Percentiles rank a stretch among this genome's conserved stretches.
Evolutionary conservation across 2,888 invertebrate genomes (phyloP).

Genomic region (Hyles lineata): DNA sequence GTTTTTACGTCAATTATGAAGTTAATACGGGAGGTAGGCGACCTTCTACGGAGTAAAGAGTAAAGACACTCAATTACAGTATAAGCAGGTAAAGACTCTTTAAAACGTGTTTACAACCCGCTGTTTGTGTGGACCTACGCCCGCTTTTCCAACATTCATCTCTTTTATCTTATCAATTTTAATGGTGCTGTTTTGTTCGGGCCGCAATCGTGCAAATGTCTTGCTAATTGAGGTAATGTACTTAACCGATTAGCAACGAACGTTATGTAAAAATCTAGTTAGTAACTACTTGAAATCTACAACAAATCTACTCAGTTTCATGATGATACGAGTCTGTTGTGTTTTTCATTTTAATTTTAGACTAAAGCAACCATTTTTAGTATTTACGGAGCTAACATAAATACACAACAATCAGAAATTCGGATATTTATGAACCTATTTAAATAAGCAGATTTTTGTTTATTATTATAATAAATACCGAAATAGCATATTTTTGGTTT

Average conservation of each 20-base stretch:
- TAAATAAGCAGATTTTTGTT: no score
- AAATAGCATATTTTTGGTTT: neutral
- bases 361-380: no score
- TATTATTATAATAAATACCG: no score
- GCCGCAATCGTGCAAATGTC: neutral
- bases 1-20: constrained; percentile 12
- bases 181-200: neutral
- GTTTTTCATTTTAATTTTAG: no score
- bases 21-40: constrained; percentile 5
- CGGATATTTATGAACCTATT: no score
- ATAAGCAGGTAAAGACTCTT: neutral
- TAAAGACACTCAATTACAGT: neutral
- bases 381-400: no score
- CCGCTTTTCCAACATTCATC: neutral
- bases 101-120: neutral
- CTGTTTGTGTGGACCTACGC: neutral
- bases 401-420: no score
- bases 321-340: no score
- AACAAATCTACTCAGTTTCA: no score
- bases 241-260: no score
- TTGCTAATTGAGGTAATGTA: neutral
- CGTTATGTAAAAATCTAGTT: no score
- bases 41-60: neutral
- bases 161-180: neutral
- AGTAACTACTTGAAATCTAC: no score